These are phyloP conservation scores for Eulacestoma nigropectus DNA, from an alignment of 2,113 vertebrate genomes.

Conservation along the genomic window DNA sequence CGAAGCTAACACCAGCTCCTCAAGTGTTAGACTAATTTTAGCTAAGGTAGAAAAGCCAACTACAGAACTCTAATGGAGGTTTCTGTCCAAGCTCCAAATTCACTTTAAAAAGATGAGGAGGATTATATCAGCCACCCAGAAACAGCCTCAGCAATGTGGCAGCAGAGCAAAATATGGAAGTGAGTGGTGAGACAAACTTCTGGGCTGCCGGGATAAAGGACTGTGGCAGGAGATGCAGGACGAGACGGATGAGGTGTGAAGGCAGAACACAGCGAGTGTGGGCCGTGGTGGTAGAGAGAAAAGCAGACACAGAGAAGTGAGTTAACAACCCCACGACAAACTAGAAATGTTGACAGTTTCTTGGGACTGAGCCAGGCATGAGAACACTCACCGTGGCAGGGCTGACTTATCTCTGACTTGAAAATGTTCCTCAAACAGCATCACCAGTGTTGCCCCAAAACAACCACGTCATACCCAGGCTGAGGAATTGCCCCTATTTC, in stretches of 20 bases:
- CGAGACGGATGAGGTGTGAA: constrained; percentile 1
- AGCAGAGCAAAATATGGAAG: neutral
- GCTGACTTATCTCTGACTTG: neutral
- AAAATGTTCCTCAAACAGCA: neutral
- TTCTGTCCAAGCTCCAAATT: neutral
- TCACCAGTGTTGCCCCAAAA: neutral
- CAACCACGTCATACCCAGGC: neutral
- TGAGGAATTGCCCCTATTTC: neutral
- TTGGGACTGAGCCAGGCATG: constrained; percentile 34
- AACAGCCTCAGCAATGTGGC: neutral
- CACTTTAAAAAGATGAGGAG: neutral
- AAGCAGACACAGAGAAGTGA: constrained; percentile 41
- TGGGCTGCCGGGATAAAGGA: constrained; percentile 32
- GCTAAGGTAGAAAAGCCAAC: neutral
- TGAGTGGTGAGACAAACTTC: constrained; percentile 21
- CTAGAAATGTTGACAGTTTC: constrained; percentile 2
- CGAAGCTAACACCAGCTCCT: neutral
- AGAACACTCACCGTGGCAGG: neutral
- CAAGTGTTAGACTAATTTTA: neutral
- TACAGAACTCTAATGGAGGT: neutral
- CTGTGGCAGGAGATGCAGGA: constrained; percentile 18
- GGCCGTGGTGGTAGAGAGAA: neutral
- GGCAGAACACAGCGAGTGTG: constrained; percentile 29
- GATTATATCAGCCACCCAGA: neutral
- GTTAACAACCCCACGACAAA: constrained; percentile 38